These are phyloP conservation scores for Dermolepida albohirtum DNA, from an alignment of 2,888 invertebrate species.

Conservation along the genomic window DNA sequence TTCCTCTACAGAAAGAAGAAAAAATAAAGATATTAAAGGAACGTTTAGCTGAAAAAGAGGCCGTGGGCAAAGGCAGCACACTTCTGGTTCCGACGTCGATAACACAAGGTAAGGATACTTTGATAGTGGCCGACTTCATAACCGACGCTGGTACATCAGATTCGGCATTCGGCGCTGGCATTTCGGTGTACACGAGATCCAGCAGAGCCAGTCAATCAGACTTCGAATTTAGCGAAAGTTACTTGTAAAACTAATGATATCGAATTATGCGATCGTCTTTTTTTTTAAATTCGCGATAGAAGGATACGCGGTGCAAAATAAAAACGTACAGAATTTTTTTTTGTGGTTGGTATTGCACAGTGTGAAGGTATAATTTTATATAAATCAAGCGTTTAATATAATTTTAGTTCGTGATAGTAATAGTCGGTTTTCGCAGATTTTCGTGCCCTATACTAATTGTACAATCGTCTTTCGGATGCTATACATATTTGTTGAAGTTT, in stretches of 20 bases:
- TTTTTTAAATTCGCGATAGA: background rate
- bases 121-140: constrained; percentile 80
- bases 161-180: constrained; percentile 78
- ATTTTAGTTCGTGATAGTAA: too few relatives aligned
- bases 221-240: constrained; percentile 90
- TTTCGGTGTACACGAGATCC: constrained; percentile 82
- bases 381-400: too few relatives aligned
- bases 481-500: too few relatives aligned
- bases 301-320: too few relatives aligned
- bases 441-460: too few relatives aligned
- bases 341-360: too few relatives aligned
- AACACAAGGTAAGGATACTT: constrained; percentile 81
- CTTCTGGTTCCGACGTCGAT: constrained; percentile 61
- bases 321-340: too few relatives aligned
- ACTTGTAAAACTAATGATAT: constrained; percentile 69
- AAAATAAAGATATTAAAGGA: constrained; percentile 85
- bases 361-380: too few relatives aligned
- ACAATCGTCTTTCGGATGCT: too few relatives aligned
- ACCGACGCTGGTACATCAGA: constrained; percentile 82
- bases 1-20: constrained; percentile 82
- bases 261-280: background rate
- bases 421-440: too few relatives aligned
- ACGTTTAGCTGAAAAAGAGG: constrained; percentile 83
- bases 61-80: constrained; percentile 65
- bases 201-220: constrained; percentile 88